Base-by-base conservation (phyloP, 2,888 invertebrate species). In the Acanthoscelides obtectus region DNA sequence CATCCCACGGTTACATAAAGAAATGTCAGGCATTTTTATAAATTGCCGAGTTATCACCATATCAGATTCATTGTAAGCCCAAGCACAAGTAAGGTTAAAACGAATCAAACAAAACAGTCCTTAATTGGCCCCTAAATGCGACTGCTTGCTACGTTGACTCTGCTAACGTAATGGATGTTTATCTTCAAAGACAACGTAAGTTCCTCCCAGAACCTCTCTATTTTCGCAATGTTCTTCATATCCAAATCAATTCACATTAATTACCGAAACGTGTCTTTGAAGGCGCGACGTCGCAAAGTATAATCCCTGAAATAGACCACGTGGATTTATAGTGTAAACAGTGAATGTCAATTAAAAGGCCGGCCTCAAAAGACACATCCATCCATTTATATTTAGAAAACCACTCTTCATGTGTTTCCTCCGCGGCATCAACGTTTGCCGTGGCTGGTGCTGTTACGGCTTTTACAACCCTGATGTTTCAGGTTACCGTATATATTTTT, bases 241-340 rank as follows among this genome's bases (percentile, higher is more conserved):
- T 45, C 45, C 45, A 45, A 12, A 45, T 45, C 45, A 45, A 45
- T 45, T 45, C 17, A 45, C 12, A 45, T 45, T 45, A 45, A 45
- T 45, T 45, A 45, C 45, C 17, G 3, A 12, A 45, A 12, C 5
- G 17, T 45, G 45, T 66, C 69, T 72, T 69, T 67, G 67, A 66
- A 72, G 72, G 22, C 8, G 0, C 8, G 19, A 19, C 20, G 22
- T 22, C 17, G 8, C 19, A 72, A 71, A 75, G 73, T 75, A 73
- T 75, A 73, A 72, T 72, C 68, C 73, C 75, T 70, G 72, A 71
- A 76, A 76, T 73, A 74, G 74, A 22, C 12, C 76, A 72, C 71
- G 72, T 72, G 71, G 75, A 73, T 76, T 76, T 76, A 75, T 75
- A 73, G 75, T 73, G 76, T 76, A 76, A 76, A 76, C 76, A 76